phyloP scores from a whole-genome alignment of 2,797 vertebrate species.

The Coregonus ussuriensis region DNA sequence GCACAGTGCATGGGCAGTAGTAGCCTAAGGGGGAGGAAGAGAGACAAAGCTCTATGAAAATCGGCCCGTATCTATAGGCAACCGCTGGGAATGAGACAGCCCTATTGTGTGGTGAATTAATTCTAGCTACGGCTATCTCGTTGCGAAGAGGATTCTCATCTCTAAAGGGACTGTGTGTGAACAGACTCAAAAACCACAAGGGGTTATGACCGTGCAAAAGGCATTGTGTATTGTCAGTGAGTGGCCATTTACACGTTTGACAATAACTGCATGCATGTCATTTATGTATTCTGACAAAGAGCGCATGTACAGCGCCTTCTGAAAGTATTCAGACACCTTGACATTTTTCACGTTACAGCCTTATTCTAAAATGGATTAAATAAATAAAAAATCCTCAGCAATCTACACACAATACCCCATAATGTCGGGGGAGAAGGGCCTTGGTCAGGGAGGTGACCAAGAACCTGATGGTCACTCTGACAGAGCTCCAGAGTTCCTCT shows the following conservation, averaged over 20 bases:
- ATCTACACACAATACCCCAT: too few relatives aligned
- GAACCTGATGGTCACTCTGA: too few relatives aligned
- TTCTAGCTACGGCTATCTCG: constrained; percentile 64
- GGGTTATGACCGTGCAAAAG: constrained; percentile 39
- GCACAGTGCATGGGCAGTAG: background rate
- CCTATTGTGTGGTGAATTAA: constrained; percentile 64
- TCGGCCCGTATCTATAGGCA: constrained; percentile 71
- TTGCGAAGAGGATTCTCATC: constrained; percentile 63
- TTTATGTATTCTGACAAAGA: constrained; percentile 39
- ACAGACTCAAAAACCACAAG: constrained; percentile 34
- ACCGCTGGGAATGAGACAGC: constrained; percentile 68
- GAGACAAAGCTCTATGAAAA: constrained; percentile 71
- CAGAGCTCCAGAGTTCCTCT: too few relatives aligned
- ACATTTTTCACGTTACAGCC: too few relatives aligned
- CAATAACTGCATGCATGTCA: background rate
- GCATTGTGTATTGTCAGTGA: constrained; percentile 15
- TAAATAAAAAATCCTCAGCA: too few relatives aligned
- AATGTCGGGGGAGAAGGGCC: too few relatives aligned
- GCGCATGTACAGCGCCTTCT: background rate
- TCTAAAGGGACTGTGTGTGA: constrained; percentile 51
- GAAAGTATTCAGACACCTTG: too few relatives aligned
- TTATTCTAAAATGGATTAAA: too few relatives aligned
- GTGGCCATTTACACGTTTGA: constrained; percentile 44
- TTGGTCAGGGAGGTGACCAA: too few relatives aligned
- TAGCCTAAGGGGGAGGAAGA: constrained; percentile 11